Evolutionary conservation across 2,113 vertebrate species (phyloP).

Genomic region (Amazona guildingii): DNA sequence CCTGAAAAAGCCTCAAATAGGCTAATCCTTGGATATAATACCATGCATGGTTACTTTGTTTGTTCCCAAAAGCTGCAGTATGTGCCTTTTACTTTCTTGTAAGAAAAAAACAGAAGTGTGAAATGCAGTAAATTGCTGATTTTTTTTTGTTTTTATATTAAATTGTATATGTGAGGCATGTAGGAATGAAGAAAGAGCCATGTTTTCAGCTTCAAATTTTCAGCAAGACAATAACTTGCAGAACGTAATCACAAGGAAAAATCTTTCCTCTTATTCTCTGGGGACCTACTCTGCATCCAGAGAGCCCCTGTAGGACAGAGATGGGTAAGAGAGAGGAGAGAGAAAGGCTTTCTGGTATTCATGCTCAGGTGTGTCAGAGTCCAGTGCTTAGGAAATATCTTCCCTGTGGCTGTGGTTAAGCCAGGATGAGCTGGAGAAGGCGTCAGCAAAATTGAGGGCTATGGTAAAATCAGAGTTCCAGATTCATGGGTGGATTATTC

Average conservation of each 20-base stretch:
- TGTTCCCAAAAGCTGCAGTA: not conserved
- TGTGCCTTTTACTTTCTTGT: not conserved
- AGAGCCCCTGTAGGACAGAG: not conserved
- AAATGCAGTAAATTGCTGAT: not conserved
- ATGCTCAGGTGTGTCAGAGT: not conserved
- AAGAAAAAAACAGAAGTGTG: not conserved
- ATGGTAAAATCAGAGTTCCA: not conserved
- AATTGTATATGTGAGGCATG: not conserved
- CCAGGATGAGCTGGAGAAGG: not conserved
- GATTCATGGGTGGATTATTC: not conserved
- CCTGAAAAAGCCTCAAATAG: slow-evolving; percentile 41
- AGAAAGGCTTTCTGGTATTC: not conserved
- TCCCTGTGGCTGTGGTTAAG: not conserved
- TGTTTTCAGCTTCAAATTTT: not conserved
- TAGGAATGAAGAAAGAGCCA: not conserved
- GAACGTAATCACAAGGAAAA: not conserved
- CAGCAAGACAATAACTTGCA: not conserved
- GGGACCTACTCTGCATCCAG: not conserved
- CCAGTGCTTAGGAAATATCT: no score
- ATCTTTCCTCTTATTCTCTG: not conserved
- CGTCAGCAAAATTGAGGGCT: not conserved
- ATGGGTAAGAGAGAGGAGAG: not conserved
- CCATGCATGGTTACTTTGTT: not conserved
- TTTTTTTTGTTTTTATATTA: not conserved
- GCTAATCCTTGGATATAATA: not conserved